Base-by-base conservation (phyloP, 2,797 vertebrate genomes). In the Furcifer pardalis region DNA sequence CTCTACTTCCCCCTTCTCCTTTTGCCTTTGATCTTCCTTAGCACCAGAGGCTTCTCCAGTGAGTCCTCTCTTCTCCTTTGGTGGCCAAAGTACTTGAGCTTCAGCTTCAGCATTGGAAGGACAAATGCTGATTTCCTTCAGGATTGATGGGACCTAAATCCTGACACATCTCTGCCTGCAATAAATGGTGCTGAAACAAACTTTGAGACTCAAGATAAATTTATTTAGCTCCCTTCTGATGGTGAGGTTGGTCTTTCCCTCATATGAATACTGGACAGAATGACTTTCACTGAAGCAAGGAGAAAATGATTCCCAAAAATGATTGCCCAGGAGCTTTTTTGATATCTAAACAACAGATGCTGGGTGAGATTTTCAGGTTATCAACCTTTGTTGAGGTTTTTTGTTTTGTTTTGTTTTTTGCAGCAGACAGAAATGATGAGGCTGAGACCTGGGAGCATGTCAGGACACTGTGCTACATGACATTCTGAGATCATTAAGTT, bases 401-500 rank as follows among this genome's bases (percentile, higher is more conserved):
- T n/a, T n/a, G n/a, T n/a, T n/a, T n/a, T n/a, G n/a, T n/a, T n/a
- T n/a, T n/a, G n/a, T n/a, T 44, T 44, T 84, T 87, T 62, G n/a
- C 82, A 32, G 79, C 65, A 87, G 35, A 86, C 52, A 82, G 83
- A 88, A 78, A 86, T 62, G 85, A 83, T 60, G 46, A 40, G 60
- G 71, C 37, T 71, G 69, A 25, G 69, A 71, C 25, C 69, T 71
- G 69, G 13, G 69, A 71, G 23, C 32, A 84, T 25, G 25, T 84
- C 72, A 89, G 75, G 71, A 91, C 1, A 1, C 90, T 15, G 2
- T 49, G 69, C 89, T 91, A 91, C 0, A 1, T 87, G 89, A 81
- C 87, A 87, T 94, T 87, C 89, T 76, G 82, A 62, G 62, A 89
- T 93, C 90, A 94, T 95, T 95, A 96, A 93, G 89, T 89, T 95